Base-by-base conservation (phyloP, 2,888 invertebrate genomes). In the Netelia fuscicornis region DNA sequence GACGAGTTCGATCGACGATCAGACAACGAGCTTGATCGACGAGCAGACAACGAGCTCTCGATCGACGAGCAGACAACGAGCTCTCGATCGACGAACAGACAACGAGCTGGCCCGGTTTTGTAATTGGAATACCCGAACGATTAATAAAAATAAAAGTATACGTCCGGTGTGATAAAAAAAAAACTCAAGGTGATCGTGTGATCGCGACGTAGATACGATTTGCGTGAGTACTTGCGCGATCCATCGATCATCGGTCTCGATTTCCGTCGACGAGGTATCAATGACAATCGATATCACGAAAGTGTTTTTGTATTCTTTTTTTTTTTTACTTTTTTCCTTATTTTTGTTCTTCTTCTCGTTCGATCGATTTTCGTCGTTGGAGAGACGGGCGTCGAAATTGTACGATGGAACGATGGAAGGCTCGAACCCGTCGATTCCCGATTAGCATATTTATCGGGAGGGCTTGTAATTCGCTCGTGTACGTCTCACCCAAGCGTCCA, bases 371-470 rank as follows among this genome's bases (percentile, higher is more conserved):
- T 58, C 20, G 58, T 37, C 6, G n/a, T 20, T 20, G 72, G 30
- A 30, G 30, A 20, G 17, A 65, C 72, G 56, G 37, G 68, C 65
- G 25, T 62, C 52, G 10, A 44, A 74, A 64, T 48, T 74, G 62
- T 3, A n/a, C 25, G 10, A 17, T 6, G 5, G 56, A 13, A 58
- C 37, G 58, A 58, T 48, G 30, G 23, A 20, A 77, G 3, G 52
- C 79, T 67, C 68, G 67, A 60, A 60, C n/a, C 11, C 10, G 48
- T 9, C 25, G 67, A 65, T 54, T 17, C 10, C 20, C 52, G 60
- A 76, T 80, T 80, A 84, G 65, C 75, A 71, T 71, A 58, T 77
- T 67, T 62, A 84, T 84, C 75, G 72, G 42, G 25, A n/a, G 56
- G 67, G 30, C 67, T n/a, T 54, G 70, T 48, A 65, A 37, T 65